phyloP scores from a whole-genome alignment of 1,140 invertebrate species.

The Rhagoletis zephyria region DNA sequence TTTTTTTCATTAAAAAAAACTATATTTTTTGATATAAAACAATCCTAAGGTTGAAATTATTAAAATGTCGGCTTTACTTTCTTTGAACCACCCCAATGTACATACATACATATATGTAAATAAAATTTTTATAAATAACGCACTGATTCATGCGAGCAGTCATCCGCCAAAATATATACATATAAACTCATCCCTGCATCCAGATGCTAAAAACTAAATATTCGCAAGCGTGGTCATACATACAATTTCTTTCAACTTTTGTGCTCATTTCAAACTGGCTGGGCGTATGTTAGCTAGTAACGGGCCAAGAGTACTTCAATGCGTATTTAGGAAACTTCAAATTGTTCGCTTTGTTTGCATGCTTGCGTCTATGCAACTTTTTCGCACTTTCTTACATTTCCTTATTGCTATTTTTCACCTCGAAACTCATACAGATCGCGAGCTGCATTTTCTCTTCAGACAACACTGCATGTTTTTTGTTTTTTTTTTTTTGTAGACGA shows the following conservation, averaged over 20 bases:
- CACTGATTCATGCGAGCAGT: neutral
- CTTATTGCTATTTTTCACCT: constrained; percentile 44
- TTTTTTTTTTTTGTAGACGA: neutral
- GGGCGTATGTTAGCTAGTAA: neutral
- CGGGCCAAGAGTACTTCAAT: neutral
- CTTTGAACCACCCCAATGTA: too few relatives aligned
- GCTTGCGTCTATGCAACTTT: neutral
- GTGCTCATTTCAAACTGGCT: neutral
- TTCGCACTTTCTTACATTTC: constrained; percentile 14
- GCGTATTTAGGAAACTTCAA: neutral
- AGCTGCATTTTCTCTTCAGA: constrained; percentile 36
- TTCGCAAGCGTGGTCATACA: neutral
- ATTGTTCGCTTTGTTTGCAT: constrained; percentile 37
- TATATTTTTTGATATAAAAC: too few relatives aligned
- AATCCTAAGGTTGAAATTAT: too few relatives aligned
- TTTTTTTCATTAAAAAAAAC: too few relatives aligned
- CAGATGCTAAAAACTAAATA: too few relatives aligned
- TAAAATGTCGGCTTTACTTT: too few relatives aligned
- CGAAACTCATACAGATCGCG: constrained; percentile 12
- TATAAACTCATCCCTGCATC: neutral
- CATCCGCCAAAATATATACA: neutral
- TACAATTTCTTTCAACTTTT: neutral
- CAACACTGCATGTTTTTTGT: neutral
- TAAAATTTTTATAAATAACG: neutral
- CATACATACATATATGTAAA: neutral